Conservation (phyloP, 2,113 vertebrate genomes). For the Lasiurus borealis region DNA sequence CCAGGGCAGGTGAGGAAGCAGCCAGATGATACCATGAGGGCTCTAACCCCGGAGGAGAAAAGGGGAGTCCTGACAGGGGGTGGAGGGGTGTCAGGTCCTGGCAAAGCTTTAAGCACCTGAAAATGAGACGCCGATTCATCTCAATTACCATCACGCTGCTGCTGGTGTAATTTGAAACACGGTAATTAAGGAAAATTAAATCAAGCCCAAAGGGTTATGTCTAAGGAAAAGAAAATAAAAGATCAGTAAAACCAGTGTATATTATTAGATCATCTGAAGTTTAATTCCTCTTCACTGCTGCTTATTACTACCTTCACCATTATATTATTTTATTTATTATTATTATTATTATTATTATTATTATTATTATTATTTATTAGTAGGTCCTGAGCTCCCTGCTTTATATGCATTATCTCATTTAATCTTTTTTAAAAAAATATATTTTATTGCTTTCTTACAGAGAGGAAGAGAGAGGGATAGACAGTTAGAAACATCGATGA, state of each 20-base stretch:
- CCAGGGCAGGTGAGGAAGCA: not conserved
- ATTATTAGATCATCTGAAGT: constrained; percentile 48
- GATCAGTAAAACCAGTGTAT: constrained; percentile 23
- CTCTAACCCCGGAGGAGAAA: not conserved
- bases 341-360: not conserved
- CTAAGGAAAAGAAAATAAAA: constrained; percentile 41
- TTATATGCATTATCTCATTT: not conserved
- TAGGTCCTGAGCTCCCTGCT: not conserved
- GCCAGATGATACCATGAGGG: not conserved
- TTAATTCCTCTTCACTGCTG: not conserved
- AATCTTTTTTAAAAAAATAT: no score
- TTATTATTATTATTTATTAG: not conserved
- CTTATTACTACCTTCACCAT: not conserved
- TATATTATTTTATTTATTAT: no score
- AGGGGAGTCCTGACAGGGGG: no score
- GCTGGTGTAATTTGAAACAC: constrained; percentile 37
- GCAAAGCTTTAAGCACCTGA: not conserved
- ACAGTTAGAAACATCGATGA: no score
- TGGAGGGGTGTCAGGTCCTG: not conserved
- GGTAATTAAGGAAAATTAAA: constrained; percentile 70
- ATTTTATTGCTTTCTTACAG: no score
- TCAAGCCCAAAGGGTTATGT: constrained; percentile 36
- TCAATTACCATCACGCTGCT: not conserved
- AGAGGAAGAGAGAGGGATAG: no score
- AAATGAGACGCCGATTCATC: constrained; percentile 58